Conservation (phyloP, 2,797 vertebrate species). For the Sciurus vulgaris region DNA sequence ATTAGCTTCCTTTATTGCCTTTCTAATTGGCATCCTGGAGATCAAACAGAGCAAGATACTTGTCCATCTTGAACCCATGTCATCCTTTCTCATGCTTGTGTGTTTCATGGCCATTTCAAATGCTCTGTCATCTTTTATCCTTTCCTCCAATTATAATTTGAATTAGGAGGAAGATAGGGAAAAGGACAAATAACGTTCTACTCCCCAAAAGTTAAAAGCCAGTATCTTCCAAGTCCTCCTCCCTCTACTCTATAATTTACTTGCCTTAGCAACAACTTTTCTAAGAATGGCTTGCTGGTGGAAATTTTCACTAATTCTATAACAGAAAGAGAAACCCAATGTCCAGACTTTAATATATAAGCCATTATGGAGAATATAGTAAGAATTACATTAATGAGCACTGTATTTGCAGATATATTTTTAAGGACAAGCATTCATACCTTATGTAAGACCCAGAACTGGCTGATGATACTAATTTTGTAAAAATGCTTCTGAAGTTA, state of each 20-base stretch:
- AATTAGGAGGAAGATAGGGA: background rate
- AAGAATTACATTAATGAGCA: slow-evolving; percentile 28
- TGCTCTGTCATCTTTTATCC: background rate
- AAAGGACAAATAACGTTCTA: background rate
- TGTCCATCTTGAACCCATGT: background rate
- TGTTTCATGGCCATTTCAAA: background rate
- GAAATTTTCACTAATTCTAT: slow-evolving; percentile 41
- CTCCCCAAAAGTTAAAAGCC: background rate
- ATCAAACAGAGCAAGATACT: background rate
- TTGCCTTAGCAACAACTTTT: background rate
- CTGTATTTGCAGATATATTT: slow-evolving; percentile 50
- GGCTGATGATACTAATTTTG: slow-evolving; percentile 52
- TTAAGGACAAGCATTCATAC: slow-evolving; percentile 53
- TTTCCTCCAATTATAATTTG: background rate
- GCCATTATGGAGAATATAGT: slow-evolving; percentile 2
- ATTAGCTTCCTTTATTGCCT: background rate
- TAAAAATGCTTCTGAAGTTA: slow-evolving; percentile 53
- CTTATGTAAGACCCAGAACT: slow-evolving; percentile 67
- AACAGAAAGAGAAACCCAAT: background rate
- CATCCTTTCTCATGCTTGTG: background rate
- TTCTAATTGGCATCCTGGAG: background rate
- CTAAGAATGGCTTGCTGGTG: background rate
- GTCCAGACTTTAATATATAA: slow-evolving; percentile 38
- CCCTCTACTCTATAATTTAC: background rate
- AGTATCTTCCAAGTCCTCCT: background rate